These are phyloP conservation scores for Anabas testudineus DNA, from an alignment of 2,797 vertebrate genomes.

Conservation along the genomic window DNA sequence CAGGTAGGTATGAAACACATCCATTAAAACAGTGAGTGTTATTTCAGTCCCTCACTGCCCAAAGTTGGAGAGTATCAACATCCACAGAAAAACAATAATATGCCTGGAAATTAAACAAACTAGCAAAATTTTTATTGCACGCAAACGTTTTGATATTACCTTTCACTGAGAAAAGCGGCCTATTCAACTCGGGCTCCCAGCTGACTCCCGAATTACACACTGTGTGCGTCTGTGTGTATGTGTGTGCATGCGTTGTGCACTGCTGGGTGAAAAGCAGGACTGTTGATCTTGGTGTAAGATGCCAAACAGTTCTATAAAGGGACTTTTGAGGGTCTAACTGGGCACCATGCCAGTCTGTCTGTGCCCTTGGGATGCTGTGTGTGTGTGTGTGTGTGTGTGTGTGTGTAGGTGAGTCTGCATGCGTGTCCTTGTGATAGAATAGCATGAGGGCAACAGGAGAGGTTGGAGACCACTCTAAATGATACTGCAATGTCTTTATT, in stretches of 20 bases:
- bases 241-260: slow-evolving; percentile 29
- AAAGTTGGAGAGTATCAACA: slow-evolving; percentile 58
- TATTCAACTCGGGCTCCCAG: slow-evolving; percentile 58
- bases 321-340: slow-evolving; percentile 76
- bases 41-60: slow-evolving; percentile 58
- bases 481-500: slow-evolving; percentile 28
- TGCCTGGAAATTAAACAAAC: slow-evolving; percentile 71
- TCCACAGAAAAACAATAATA: slow-evolving; percentile 75
- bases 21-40: slow-evolving; percentile 68
- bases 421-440: slow-evolving; percentile 33
- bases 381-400: slow-evolving; percentile 29
- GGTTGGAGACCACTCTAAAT: slow-evolving; percentile 36
- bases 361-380: slow-evolving; percentile 64
- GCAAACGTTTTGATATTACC: slow-evolving; percentile 72
- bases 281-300: slow-evolving; percentile 75
- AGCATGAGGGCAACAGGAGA: slow-evolving; percentile 37
- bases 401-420: slow-evolving; percentile 13
- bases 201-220: slow-evolving; percentile 45
- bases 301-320: slow-evolving; percentile 78
- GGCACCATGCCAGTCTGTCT: slow-evolving; percentile 63
- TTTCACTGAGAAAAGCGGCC: slow-evolving; percentile 56
- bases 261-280: slow-evolving; percentile 68
- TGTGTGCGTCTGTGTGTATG: slow-evolving; percentile 19
- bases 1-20: slow-evolving; percentile 51
- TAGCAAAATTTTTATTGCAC: slow-evolving; percentile 70